Base-by-base conservation (phyloP, 2,888 invertebrate species). In the Agrotis ipsilon region DNA sequence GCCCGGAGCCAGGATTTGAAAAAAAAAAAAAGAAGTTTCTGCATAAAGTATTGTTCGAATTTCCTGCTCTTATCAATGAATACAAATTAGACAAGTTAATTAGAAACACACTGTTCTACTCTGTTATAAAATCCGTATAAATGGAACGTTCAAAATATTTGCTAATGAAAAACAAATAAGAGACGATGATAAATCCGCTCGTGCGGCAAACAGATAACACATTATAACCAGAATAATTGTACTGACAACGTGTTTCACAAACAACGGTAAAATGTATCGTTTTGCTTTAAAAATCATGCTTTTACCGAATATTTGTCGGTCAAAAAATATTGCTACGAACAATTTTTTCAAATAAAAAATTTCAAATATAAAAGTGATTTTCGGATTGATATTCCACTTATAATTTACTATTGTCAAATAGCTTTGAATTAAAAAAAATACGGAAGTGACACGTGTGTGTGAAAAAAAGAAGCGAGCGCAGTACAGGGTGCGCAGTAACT, bases 401-500 rank as follows among this genome's bases (percentile, higher is more conserved):
- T 58, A 74, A 57, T 65, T 78, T 80, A 78, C 80, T 84, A 83
- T 76, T 71, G 68, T 27, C n/a, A 69, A 66, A 70, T 65, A 80
- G 58, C 72, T 19, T 71, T 21, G 19, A 27, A 32, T 51, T 58
- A 46, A 62, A 67, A 51, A 71, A 60, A 58, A 79, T 75, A 73
- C 77, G 86, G 86, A 82, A 84, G 82, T 83, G 80, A 24, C 78
- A 69, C 61, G 84, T 86, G 86, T 86, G 86, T 86, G 85, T 79
- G 75, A 72, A 82, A 76, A 81, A 80, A 79, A 76, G 81, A 80
- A 79, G 75, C 78, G 79, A 90, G 94, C 95, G 94, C 95, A 93
- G 92, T 86, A 74, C 86, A 88, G 91, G 89, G 85, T 95, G 96
- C 96, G 96, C 96, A 95, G 94, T 88, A 92, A 87, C 89, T 84